A percentile compares a stretch with the other conserved stretches of the same genome.
Evolutionary conservation across 2,888 invertebrate species (phyloP).

Genomic region (Idaea straminata): DNA sequence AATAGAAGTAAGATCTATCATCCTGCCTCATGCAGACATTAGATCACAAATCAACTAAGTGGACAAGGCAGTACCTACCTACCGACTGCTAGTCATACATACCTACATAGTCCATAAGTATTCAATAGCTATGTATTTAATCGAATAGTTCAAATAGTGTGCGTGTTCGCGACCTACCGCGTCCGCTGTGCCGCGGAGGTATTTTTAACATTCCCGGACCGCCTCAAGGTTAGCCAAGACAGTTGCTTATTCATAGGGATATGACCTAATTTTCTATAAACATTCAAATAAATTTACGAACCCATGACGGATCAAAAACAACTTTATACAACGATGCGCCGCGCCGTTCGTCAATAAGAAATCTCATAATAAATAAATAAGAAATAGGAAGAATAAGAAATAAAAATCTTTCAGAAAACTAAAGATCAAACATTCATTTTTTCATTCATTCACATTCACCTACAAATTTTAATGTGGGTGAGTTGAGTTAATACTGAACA

Average conservation of each 20-base stretch:
- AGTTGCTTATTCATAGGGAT: conserved; percentile 74
- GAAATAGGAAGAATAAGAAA: too few relatives aligned
- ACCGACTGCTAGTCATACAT: not conserved
- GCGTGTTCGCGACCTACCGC: conserved; percentile 46
- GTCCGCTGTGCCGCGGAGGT: conserved; percentile 62
- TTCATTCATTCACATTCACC: too few relatives aligned
- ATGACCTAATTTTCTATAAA: conserved; percentile 74
- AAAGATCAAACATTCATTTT: not conserved
- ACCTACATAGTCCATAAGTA: conserved; percentile 12
- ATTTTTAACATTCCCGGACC: conserved; percentile 80
- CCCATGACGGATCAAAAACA: conserved; percentile 9
- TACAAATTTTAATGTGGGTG: not conserved
- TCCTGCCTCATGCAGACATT: conserved; percentile 24
- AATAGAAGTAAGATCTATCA: conserved; percentile 29
- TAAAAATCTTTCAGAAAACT: not conserved
- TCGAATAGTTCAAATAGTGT: conserved; percentile 52
- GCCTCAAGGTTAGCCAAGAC: conserved; percentile 77
- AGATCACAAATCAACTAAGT: conserved; percentile 11
- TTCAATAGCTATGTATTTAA: conserved; percentile 37
- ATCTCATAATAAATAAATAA: not conserved
- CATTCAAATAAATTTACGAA: conserved; percentile 47
- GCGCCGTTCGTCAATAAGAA: not conserved
- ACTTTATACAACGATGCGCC: not conserved
- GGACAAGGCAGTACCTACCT: conserved; percentile 11
- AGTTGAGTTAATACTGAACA: not conserved